These are phyloP conservation scores for Sylvilagus bachmani DNA, from an alignment of 2,113 vertebrate genomes.

Conservation along the genomic window DNA sequence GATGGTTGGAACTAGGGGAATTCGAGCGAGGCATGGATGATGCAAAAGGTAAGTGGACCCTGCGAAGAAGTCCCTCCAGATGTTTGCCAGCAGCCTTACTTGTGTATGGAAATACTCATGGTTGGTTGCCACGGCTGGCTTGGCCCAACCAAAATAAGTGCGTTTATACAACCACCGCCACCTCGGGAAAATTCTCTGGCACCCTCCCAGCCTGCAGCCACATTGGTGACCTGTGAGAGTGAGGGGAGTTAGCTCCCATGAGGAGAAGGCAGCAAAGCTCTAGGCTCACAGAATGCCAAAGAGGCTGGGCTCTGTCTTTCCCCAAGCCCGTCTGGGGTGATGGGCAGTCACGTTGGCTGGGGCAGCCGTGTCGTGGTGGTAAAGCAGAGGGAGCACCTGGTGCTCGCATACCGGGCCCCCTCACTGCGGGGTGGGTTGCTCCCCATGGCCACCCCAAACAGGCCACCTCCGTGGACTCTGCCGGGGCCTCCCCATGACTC, in stretches of 20 bases:
- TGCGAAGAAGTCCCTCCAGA: background rate
- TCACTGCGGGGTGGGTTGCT: background rate
- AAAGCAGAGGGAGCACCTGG: fast-evolving
- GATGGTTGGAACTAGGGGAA: background rate
- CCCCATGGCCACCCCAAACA: background rate
- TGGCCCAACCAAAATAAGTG: background rate
- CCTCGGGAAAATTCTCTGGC: background rate
- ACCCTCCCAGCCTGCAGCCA: background rate
- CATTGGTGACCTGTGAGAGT: background rate
- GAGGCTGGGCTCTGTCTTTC: background rate
- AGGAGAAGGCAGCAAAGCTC: background rate
- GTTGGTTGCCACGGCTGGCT: background rate
- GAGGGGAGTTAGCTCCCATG: background rate
- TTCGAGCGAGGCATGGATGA: fast-evolving
- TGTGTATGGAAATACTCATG: background rate
- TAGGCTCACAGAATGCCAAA: background rate
- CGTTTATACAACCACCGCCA: background rate
- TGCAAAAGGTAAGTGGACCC: background rate
- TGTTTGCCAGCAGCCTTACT: background rate
- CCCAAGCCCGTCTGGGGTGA: fast-evolving
- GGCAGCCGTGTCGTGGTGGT: background rate
- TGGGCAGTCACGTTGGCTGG: no score
- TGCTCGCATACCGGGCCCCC: background rate
- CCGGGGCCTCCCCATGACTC: background rate
- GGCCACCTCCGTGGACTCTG: background rate